Evolutionary conservation across 2,113 vertebrate genomes (phyloP).

Genomic region (Oxyura jamaicensis): DNA sequence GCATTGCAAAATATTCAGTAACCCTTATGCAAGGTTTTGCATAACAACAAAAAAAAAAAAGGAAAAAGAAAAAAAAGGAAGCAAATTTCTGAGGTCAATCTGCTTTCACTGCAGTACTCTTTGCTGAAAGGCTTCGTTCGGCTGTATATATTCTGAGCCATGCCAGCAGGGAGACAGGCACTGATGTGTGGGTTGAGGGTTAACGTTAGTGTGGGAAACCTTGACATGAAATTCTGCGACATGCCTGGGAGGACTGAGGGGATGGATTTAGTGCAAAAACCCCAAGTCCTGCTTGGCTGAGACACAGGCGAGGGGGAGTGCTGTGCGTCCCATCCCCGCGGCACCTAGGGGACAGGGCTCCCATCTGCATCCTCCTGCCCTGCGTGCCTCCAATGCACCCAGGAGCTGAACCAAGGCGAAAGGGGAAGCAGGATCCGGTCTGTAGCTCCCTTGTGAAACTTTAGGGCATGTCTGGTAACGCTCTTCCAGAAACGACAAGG

Average conservation of each 20-base stretch:
- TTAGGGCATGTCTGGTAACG: neutral
- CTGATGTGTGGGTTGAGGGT: neutral
- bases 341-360: accelerated
- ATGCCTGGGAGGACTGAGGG: neutral
- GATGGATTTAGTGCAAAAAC: neutral
- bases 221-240: neutral
- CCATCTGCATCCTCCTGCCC: neutral
- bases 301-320: accelerated
- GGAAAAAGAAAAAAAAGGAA: neutral
- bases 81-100: neutral
- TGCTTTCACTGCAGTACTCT: neutral
- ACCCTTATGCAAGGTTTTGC: neutral
- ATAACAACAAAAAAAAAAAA: neutral
- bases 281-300: neutral
- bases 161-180: neutral
- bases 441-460: constrained; percentile 20
- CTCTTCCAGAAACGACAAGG: neutral
- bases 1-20: neutral
- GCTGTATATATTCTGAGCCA: neutral
- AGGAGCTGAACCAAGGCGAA: accelerated
- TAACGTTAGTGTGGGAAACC: neutral
- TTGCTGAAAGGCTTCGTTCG: neutral
- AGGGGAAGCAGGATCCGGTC: neutral
- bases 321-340: neutral
- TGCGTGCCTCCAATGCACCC: neutral